Conservation (phyloP, 2,888 invertebrate species). For the Cerceris ruficornis region DNA sequence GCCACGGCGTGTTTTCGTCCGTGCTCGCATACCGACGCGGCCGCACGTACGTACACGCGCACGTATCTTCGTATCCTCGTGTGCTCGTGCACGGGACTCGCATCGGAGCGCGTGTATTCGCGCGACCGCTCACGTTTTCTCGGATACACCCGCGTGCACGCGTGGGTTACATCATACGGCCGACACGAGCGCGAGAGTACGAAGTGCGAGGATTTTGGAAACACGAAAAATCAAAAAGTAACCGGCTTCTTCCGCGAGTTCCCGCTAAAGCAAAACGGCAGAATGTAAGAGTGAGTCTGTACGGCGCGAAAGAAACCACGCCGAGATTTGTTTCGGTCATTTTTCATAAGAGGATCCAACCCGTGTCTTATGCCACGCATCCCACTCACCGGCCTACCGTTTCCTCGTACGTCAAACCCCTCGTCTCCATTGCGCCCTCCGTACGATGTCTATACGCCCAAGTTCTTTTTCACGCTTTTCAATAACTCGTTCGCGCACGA, state of each 20-base stretch:
- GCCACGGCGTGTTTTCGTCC: slow-evolving; percentile 73
- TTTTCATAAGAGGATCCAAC: slow-evolving; percentile 21
- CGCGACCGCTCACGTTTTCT: slow-evolving; percentile 20
- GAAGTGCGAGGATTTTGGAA: slow-evolving; percentile 37
- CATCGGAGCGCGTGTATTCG: not conserved
- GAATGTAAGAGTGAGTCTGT: not conserved
- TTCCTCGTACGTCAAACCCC: slow-evolving; percentile 15
- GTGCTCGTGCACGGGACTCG: slow-evolving; percentile 29
- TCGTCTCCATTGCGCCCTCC: slow-evolving; percentile 8
- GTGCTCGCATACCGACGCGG: slow-evolving; percentile 60
- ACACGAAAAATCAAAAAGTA: slow-evolving; percentile 38
- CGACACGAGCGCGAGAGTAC: slow-evolving; percentile 11
- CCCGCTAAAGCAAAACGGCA: slow-evolving; percentile 4
- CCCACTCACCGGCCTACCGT: slow-evolving; percentile 3
- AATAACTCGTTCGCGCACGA: slow-evolving; percentile 45
- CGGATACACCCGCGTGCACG: slow-evolving; percentile 36
- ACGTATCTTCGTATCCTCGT: slow-evolving; percentile 41
- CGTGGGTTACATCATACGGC: slow-evolving; percentile 60
- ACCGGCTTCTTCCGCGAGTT: not conserved
- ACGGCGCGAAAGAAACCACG: slow-evolving; percentile 24
- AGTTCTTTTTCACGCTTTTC: slow-evolving; percentile 56
- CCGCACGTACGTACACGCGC: slow-evolving; percentile 47
- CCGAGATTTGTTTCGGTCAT: slow-evolving; percentile 23
- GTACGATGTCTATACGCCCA: slow-evolving; percentile 20
- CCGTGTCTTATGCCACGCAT: not conserved